Conservation (phyloP, 92 coral and sea anemone species). For the Meandrina meandrites region DNA sequence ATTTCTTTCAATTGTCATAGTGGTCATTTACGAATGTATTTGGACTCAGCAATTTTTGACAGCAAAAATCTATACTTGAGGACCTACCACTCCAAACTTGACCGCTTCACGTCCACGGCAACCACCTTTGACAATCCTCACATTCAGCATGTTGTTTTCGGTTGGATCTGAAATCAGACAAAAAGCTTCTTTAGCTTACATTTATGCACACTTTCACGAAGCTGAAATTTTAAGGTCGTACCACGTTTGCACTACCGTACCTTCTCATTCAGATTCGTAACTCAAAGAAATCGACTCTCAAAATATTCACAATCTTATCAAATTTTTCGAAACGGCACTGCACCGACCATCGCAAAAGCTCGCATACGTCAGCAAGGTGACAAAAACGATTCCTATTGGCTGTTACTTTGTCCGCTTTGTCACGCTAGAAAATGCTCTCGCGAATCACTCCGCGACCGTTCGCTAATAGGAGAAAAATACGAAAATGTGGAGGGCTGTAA, state of each 20-base stretch:
- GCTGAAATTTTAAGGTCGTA: background rate
- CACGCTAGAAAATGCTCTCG: background rate
- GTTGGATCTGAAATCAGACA: slow-evolving; percentile 5
- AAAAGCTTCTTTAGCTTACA: background rate
- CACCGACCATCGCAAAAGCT: background rate
- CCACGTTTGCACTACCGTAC: background rate
- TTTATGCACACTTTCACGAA: background rate
- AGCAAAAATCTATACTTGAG: background rate
- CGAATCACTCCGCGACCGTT: too few species aligned
- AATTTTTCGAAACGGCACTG: background rate
- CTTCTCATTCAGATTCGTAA: slow-evolving; percentile 26
- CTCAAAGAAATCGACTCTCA: slow-evolving; percentile 1
- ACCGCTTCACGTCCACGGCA: slow-evolving; percentile 82
- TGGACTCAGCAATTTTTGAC: background rate
- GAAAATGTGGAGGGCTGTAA: too few species aligned
- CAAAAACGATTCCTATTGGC: background rate
- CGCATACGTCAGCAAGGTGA: slow-evolving; percentile 18
- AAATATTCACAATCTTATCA: background rate
- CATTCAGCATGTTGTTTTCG: slow-evolving; percentile 59
- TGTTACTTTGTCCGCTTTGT: background rate
- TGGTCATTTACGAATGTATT: too few species aligned
- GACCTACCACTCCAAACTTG: slow-evolving; percentile 41
- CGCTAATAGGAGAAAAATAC: too few species aligned
- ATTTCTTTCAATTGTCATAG: too few species aligned
- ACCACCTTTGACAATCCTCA: slow-evolving; percentile 83